Evolutionary conservation across 2,888 invertebrate genomes (phyloP), one percentile per base, ranked within the genome.

Genomic region (Autographa gamma): DNA sequence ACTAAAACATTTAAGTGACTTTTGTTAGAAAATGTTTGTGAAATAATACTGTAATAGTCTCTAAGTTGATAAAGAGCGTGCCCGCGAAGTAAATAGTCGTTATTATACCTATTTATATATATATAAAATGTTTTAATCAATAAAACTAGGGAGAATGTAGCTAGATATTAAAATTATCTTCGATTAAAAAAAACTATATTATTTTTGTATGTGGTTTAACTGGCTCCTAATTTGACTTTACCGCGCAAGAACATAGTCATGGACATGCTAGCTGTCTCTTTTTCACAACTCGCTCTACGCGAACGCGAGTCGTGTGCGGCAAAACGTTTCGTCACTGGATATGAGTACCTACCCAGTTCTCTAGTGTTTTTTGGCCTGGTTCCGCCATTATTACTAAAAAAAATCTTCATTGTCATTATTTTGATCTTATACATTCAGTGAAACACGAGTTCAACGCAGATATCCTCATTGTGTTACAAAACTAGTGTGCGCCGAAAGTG

Each of bases 341-440:
- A 90, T 87, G 89, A 89, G 88, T 90, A 88, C 88, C 86, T 90
- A 90, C 86, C 84, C 86, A 88, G 88, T 90, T 86, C 86, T 86
- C 90, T 91, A 90, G 93, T 93, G 92, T 94, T 94, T 93, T 84
- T 91, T 90, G 88, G 87, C 84, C 89, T 90, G 88, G 87, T 92
- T 95, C 95, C 96, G 96, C 95, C 95, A 95, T 96, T 93, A 93
- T 84, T 90, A 90, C 83, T 87, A 72, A 83, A 84, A 88, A 87
- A 88, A 91, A 89, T 86, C 81, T 85, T 84, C 80, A 84, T 89
- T 90, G 88, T 90, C 86, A 86, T 87, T 87, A 84, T 86, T 87
- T 84, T 86, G 76, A 63, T 74, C 70, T 34, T 65, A 63, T 69
- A 66, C 71, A 76, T 74, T 64, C 52, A 41, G 70, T 72, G 65